Evolutionary conservation across 2,113 vertebrate genomes (phyloP).

Genomic region (Corythoichthys haematopterus): DNA sequence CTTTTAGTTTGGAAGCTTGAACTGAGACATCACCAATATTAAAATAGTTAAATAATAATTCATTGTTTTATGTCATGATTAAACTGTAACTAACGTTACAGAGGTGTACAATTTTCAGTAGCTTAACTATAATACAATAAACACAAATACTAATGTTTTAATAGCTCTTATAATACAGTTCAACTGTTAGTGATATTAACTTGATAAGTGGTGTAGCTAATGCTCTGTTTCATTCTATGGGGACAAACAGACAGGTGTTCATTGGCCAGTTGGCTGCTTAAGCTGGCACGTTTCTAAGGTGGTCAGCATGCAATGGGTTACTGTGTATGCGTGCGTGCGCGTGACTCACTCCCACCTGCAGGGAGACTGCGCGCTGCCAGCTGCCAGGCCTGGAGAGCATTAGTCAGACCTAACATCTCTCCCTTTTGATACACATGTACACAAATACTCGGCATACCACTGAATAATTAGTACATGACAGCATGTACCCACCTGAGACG

Average conservation of each 20-base stretch:
- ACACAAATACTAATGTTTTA: too few relatives aligned
- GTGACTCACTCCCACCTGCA: constrained; percentile 71
- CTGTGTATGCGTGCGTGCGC: constrained; percentile 24
- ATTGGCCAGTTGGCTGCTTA: constrained; percentile 58
- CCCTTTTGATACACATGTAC: constrained; percentile 44
- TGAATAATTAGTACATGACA: constrained; percentile 48
- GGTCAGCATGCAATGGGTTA: constrained; percentile 50
- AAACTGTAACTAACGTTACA: too few relatives aligned
- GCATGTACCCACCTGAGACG: neutral
- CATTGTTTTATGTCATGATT: too few relatives aligned
- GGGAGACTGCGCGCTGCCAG: constrained; percentile 59
- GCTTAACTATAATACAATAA: too few relatives aligned
- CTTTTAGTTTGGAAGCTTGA: too few relatives aligned
- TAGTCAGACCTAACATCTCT: constrained; percentile 58
- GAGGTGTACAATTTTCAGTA: too few relatives aligned
- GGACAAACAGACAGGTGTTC: constrained; percentile 48
- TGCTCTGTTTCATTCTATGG: constrained; percentile 48
- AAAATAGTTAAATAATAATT: too few relatives aligned
- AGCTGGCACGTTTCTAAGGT: constrained; percentile 48
- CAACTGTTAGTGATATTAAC: neutral
- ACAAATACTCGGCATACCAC: constrained; percentile 30
- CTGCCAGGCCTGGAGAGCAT: constrained; percentile 67
- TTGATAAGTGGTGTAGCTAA: constrained; percentile 9
- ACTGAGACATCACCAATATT: too few relatives aligned
- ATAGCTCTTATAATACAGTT: neutral